A percentile compares a stretch with the other conserved stretches of the same genome.
Conservation (phyloP, 2,113 vertebrate species). For the Geothlypis trichas region DNA sequence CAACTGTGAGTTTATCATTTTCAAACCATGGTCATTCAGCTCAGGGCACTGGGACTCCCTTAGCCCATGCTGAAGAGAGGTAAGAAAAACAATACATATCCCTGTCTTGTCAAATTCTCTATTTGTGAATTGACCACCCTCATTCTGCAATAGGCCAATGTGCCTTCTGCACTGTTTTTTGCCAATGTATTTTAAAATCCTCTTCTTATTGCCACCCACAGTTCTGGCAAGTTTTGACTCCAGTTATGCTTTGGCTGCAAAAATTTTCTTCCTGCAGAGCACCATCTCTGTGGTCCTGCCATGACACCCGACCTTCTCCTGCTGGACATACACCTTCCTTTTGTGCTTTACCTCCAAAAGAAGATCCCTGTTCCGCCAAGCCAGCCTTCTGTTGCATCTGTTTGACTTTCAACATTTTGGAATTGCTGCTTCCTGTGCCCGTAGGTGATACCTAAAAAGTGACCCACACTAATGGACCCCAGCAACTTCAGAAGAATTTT, state of each 20-base stretch:
- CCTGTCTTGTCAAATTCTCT: background rate
- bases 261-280: background rate
- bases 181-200: background rate
- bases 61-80: background rate
- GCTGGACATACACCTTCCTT: background rate
- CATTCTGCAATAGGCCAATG: background rate
- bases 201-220: too few relatives aligned
- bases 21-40: background rate
- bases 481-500: background rate
- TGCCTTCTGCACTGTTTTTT: background rate
- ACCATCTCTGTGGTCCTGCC: background rate
- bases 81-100: background rate
- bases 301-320: background rate
- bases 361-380: background rate
- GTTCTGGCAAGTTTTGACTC: background rate
- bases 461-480: background rate
- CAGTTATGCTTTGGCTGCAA: background rate
- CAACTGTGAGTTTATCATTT: background rate
- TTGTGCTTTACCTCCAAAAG: background rate
- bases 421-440: background rate
- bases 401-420: background rate
- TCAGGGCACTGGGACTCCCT: background rate
- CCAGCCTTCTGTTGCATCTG: background rate
- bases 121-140: background rate
- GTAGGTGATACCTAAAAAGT: background rate